These are phyloP conservation scores for Drosophila malerkotliana DNA, from an alignment of 1,140 invertebrate species.

Conservation along the genomic window DNA sequence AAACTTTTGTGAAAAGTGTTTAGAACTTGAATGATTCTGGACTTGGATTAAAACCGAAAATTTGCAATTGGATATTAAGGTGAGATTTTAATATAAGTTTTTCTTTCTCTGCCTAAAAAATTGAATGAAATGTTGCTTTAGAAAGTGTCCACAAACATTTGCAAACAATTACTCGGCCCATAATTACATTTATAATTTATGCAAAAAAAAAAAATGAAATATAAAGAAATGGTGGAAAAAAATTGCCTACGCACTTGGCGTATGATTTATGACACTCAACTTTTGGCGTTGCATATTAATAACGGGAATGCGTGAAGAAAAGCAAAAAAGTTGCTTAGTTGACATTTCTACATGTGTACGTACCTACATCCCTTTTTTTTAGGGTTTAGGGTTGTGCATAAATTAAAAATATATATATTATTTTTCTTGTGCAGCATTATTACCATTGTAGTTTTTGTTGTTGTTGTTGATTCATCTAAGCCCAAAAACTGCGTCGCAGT, in stretches of 20 bases:
- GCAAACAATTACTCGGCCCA: constrained; percentile 60
- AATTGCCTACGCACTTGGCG: constrained; percentile 70
- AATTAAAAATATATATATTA: constrained; percentile 66
- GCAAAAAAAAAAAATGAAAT: constrained; percentile 46
- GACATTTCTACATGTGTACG: constrained; percentile 30
- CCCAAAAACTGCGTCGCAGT: constrained; percentile 46
- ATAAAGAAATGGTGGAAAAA: constrained; percentile 20
- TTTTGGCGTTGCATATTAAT: constrained; percentile 70
- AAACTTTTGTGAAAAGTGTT: constrained; percentile 58
- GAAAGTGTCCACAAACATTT: constrained; percentile 62
- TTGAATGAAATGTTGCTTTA: constrained; percentile 36
- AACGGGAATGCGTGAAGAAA: constrained; percentile 59
- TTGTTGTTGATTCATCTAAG: constrained; percentile 19
- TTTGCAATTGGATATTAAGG: constrained; percentile 76
- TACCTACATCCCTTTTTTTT: constrained; percentile 39
- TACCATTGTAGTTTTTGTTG: constrained; percentile 16
- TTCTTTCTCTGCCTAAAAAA: constrained; percentile 5
- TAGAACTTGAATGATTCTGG: constrained; percentile 40
- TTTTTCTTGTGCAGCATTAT: constrained; percentile 15
- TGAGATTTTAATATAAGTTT: constrained; percentile 18
- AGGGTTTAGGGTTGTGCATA: constrained; percentile 56
- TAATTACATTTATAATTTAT: constrained; percentile 69
- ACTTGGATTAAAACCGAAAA: constrained; percentile 70
- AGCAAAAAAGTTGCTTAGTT: constrained; percentile 62
- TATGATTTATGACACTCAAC: constrained; percentile 68